A percentile compares a stretch with the other conserved stretches of the same genome.
Evolutionary conservation across 2,113 vertebrate genomes (phyloP).

Genomic region (Choloepus hoffmanni): DNA sequence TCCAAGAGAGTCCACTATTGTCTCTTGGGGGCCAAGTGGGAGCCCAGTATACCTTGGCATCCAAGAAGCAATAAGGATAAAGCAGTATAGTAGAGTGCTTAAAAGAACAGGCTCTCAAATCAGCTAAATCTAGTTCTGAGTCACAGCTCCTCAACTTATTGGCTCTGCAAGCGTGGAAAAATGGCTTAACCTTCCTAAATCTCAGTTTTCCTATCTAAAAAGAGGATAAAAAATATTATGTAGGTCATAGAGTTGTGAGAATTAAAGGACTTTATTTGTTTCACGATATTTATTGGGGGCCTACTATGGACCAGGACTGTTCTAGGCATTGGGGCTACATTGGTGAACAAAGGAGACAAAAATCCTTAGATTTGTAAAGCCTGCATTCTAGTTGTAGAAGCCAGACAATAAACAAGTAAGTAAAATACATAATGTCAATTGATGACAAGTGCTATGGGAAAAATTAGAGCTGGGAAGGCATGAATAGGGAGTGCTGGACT

Average conservation of each 20-base stretch:
- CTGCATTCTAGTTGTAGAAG: conserved; percentile 27
- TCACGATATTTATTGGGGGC: conserved; percentile 29
- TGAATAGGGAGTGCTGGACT: not conserved
- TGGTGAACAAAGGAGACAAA: not conserved
- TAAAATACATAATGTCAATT: not conserved
- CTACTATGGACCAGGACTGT: not conserved
- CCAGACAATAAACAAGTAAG: conserved; percentile 31
- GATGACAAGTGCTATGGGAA: not conserved
- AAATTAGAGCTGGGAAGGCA: not conserved
- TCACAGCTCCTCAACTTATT: not conserved
- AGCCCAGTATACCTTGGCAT: conserved; percentile 23
- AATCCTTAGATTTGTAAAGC: not conserved
- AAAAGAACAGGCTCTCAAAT: not conserved
- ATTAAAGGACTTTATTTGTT: conserved; percentile 51
- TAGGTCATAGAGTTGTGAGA: not conserved
- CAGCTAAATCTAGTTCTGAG: not conserved
- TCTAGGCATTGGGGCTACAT: not conserved
- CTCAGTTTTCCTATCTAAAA: conserved; percentile 33
- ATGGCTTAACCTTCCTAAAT: conserved; percentile 2
- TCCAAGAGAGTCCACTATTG: conserved; percentile 14
- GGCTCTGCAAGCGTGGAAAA: not conserved
- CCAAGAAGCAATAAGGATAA: conserved; percentile 34
- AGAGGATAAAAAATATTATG: not conserved
- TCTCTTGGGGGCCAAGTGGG: not conserved
- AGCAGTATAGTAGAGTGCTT: not conserved